Conservation (phyloP, 1,140 invertebrate species). For the Aphidius ervi region DNA sequence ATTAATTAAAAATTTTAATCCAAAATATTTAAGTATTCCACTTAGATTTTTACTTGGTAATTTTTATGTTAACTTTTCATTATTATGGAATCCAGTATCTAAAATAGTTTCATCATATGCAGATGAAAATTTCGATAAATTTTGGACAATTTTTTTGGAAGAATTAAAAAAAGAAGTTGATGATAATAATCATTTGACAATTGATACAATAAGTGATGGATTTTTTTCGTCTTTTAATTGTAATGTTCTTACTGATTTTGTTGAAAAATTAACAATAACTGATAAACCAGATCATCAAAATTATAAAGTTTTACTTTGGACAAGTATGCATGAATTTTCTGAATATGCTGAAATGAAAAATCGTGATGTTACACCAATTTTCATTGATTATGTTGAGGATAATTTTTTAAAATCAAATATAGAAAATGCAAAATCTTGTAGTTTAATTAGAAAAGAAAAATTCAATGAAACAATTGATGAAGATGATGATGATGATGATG, state of each 20-base stretch:
- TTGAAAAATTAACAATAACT: conserved; percentile 34
- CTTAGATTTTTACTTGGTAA: conserved; percentile 76
- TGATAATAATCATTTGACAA: background rate
- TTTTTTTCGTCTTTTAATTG: conserved; percentile 27
- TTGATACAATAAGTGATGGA: conserved; percentile 13
- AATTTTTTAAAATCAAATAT: conserved; percentile 53
- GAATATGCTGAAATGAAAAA: conserved; percentile 74
- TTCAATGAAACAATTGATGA: conserved; percentile 24
- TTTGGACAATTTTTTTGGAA: conserved; percentile 73
- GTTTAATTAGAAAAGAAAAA: conserved; percentile 39
- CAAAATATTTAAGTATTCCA: conserved; percentile 58
- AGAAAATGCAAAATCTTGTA: conserved; percentile 49
- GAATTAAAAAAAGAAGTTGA: conserved; percentile 51
- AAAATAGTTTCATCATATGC: conserved; percentile 73
- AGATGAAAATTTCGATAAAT: conserved; percentile 60
- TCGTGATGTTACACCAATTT: conserved; percentile 69
- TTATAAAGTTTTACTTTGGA: conserved; percentile 76
- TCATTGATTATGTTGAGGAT: conserved; percentile 73
- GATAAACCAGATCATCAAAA: conserved; percentile 68
- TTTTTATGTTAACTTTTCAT: conserved; percentile 81
- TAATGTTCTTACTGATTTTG: conserved; percentile 32
- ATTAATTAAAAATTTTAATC: conserved; percentile 55
- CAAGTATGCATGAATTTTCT: conserved; percentile 68
- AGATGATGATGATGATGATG: conserved; percentile 31
- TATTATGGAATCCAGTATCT: conserved; percentile 80